Conservation (phyloP, 53 echinoderm and acorn worm species). For the Mesocentrotus franciscanus region DNA sequence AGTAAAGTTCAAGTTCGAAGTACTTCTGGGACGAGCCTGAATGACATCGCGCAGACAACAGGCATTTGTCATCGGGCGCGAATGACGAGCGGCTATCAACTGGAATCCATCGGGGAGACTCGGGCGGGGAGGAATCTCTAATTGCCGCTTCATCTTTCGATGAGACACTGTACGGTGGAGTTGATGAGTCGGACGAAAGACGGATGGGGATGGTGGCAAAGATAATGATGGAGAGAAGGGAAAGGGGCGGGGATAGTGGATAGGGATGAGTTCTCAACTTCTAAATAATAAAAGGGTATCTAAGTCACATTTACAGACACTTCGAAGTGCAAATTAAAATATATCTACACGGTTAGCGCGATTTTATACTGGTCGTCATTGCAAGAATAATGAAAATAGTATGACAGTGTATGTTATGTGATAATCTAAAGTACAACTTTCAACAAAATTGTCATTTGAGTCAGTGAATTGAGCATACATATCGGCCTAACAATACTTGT, state of each 20-base stretch:
- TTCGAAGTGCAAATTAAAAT: no score
- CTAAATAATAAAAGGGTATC: not conserved
- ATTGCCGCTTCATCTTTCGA: slow-evolving; percentile 66
- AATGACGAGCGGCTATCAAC: slow-evolving; percentile 64
- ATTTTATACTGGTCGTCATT: no score
- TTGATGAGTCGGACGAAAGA: slow-evolving; percentile 53
- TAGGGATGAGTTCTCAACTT: not conserved
- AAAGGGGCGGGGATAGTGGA: not conserved
- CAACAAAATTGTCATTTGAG: no score
- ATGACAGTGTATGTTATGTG: no score
- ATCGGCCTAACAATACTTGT: no score
- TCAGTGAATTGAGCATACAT: no score
- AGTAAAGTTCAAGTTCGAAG: slow-evolving; percentile 64
- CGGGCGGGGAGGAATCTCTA: slow-evolving; percentile 61
- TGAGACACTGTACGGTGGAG: slow-evolving; percentile 38
- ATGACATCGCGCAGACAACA: slow-evolving; percentile 58
- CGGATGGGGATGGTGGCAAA: not conserved
- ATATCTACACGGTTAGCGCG: no score
- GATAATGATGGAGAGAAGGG: not conserved
- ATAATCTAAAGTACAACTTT: no score
- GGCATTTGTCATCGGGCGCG: slow-evolving; percentile 66
- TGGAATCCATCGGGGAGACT: slow-evolving; percentile 63
- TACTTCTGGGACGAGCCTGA: slow-evolving; percentile 53
- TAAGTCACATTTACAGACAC: no score
- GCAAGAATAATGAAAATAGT: no score